Base-by-base conservation (phyloP, 2,888 invertebrate species). In the Dastarcus helophoroides region DNA sequence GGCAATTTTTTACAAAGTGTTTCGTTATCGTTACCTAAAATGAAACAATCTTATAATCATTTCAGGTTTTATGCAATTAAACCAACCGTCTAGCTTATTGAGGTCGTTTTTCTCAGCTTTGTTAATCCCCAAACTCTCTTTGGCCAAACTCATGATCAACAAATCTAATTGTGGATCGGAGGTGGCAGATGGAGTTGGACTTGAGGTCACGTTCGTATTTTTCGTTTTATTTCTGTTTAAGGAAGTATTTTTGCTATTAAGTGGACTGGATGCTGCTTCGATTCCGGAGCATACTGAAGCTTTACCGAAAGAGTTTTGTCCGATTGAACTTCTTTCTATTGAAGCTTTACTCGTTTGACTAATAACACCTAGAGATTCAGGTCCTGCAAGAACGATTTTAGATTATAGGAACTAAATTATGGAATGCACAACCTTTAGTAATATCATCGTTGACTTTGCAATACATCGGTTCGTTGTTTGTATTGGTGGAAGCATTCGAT, bases 71-170 rank as follows among this genome's bases (percentile, higher is more conserved):
- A 29, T 19, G 8, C 19, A 19, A 7, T 19, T 26, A 14, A 36
- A 42, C 40, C 40, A 42, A 59, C 59, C 56, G 40, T 62, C 62
- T 13, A 52, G 43, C 46, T 61, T 71, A 62, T 65, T 67, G 26
- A 66, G 69, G 66, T 48, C 69, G 56, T 61, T 76, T 65, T 50
- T 67, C 52, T 55, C 68, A 62, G 62, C 60, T 3, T 23, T 30
- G 27, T 71, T 65, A 41, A 68, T 60, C 38, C 68, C 66, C 46
- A 68, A 58, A 44, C 72, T 68, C 56, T 79, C 80, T 62, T 80
- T 80, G 33, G 77, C 76, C 47, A 80, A 64, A 48, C 77, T 79
- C 58, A 82, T 83, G 39, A 86, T 70, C 33, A 86, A 67, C 43
- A 76, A 77, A 60, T 86, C 85, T 44, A 86, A 60, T 53, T 70